Percentiles rank a stretch among this genome's conserved stretches.
phyloP scores from a whole-genome alignment of 2,797 vertebrate species.

The Takifugu rubripes region DNA sequence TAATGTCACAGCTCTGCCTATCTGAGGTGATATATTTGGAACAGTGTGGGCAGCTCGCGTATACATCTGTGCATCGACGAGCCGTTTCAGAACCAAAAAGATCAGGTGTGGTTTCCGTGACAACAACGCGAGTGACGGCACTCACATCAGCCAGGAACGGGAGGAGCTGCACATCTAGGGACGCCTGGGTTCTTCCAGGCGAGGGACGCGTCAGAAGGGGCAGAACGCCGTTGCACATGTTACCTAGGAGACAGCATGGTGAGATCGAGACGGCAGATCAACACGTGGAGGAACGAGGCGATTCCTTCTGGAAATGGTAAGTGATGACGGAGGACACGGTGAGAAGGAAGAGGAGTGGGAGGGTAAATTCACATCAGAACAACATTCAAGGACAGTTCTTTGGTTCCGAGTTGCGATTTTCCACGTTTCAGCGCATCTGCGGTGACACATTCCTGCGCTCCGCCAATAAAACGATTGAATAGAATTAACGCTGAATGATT shows the following conservation, averaged over 20 bases:
- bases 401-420: neutral
- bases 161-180: slow-evolving; percentile 84
- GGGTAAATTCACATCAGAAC: neutral
- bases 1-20: slow-evolving; percentile 59
- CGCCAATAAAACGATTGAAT: neutral
- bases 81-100: slow-evolving; percentile 7
- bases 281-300: slow-evolving; percentile 18
- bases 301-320: slow-evolving; percentile 3
- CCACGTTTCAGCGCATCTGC: too few species aligned
- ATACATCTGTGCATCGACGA: slow-evolving; percentile 34
- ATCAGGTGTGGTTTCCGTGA: slow-evolving; percentile 16
- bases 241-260: slow-evolving; percentile 74
- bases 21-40: slow-evolving; percentile 63
- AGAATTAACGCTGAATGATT: neutral
- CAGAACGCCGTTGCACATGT: slow-evolving; percentile 84
- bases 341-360: neutral
- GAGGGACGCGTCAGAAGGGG: slow-evolving; percentile 80
- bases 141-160: slow-evolving; percentile 88
- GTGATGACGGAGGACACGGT: neutral
- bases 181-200: slow-evolving; percentile 79
- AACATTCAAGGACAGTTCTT: neutral
- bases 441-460: neutral
- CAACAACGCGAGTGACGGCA: slow-evolving; percentile 42
- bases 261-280: slow-evolving; percentile 24
- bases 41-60: slow-evolving; percentile 53